phyloP scores from a whole-genome alignment of 2,797 vertebrate genomes.

The Myiotriccus ornatus region DNA sequence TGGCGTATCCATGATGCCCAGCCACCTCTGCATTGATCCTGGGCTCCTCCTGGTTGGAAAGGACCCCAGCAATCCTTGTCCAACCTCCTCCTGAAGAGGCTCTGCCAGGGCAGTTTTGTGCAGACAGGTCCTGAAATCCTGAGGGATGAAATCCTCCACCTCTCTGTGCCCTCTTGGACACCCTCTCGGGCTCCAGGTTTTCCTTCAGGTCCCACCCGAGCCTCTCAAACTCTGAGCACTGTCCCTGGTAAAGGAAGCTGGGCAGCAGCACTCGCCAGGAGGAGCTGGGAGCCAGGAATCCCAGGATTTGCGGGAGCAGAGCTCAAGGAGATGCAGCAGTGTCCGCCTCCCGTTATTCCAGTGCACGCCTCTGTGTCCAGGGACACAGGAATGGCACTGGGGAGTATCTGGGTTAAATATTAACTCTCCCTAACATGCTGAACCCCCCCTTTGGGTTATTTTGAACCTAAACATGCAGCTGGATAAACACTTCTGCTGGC shows the following conservation, averaged over 20 bases:
- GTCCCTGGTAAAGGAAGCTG: background rate
- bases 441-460: background rate
- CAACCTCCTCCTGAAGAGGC: background rate
- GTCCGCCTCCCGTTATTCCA: accelerated
- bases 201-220: background rate
- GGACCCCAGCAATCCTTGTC: background rate
- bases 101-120: background rate
- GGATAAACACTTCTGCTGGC: background rate
- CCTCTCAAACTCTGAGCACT: background rate
- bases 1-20: no score
- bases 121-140: background rate
- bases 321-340: accelerated
- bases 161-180: background rate
- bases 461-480: background rate
- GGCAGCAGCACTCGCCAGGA: no score
- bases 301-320: background rate
- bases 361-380: background rate
- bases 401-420: background rate
- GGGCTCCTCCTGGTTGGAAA: background rate
- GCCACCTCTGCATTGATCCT: background rate
- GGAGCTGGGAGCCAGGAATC: background rate
- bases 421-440: background rate
- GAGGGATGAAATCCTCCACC: background rate
- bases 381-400: background rate
- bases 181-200: background rate